These are phyloP conservation scores for Anableps anableps DNA, from an alignment of 2,797 vertebrate genomes.

Conservation along the genomic window DNA sequence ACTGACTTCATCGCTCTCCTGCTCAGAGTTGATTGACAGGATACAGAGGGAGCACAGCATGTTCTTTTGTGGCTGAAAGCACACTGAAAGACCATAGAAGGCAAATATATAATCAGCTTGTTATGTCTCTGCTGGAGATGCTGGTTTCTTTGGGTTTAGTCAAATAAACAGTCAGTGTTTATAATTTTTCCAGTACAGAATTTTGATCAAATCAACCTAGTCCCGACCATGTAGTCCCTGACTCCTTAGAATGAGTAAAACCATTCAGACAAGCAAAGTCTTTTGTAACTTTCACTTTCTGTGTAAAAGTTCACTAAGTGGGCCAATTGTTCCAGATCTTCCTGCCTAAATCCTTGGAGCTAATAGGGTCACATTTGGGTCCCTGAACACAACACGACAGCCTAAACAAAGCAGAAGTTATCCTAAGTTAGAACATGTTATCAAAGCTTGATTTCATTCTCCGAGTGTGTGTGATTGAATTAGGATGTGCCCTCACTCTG, in stretches of 20 bases:
- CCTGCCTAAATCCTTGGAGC: constrained; percentile 34
- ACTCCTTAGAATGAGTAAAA: constrained; percentile 5
- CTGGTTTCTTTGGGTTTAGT: neutral
- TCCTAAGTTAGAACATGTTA: constrained; percentile 58
- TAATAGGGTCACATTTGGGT: constrained; percentile 42
- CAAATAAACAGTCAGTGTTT: neutral
- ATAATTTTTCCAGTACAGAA: neutral
- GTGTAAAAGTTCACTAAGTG: constrained; percentile 31
- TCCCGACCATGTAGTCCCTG: neutral
- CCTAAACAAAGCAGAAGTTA: constrained; percentile 58
- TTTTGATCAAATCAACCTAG: neutral
- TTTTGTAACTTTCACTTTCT: constrained; percentile 8
- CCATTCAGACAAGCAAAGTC: neutral
- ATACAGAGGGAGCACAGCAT: neutral
- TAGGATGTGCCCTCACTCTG: constrained; percentile 58
- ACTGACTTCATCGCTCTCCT: neutral
- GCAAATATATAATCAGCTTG: constrained; percentile 5
- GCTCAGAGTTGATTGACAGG: neutral
- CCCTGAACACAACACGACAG: constrained; percentile 39
- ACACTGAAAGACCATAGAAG: neutral
- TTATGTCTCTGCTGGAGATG: neutral
- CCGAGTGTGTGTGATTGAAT: constrained; percentile 66
- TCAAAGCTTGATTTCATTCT: constrained; percentile 64
- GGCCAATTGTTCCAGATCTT: constrained; percentile 5
- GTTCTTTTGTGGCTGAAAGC: neutral